Base-by-base conservation (phyloP, 2,797 vertebrate genomes). In the Hippocampus kuda region DNA sequence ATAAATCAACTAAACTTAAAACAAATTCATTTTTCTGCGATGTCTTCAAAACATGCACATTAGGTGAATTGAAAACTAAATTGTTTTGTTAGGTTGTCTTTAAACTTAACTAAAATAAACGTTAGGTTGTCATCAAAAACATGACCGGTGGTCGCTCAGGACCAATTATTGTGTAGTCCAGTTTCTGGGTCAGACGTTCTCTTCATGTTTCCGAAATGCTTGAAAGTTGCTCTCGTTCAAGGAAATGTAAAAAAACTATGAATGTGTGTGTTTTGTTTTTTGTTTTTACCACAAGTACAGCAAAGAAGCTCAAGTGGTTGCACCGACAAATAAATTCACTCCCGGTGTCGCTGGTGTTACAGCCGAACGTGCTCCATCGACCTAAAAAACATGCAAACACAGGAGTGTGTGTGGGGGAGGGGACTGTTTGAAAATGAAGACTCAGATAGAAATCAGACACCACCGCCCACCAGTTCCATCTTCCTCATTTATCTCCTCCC, bases 251-350 rank as follows among this genome's bases (percentile, higher is more conserved):
- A 15, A 15, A 57, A 59, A 27, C 26, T 16, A 11, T 1, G 12
- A 27, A 16, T 20, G 18, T 49, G 64, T 27, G 24, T 11, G 6
- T 66, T 10, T 13, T 34, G 4, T 34, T 88, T 83, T 5, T 51
- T 4, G 6, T 38, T 15, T n/a, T 88, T 84, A 92, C 91, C 82
- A 92, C 81, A 71, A 92, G 87, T 15, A 92, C 87, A 4, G 91
- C 91, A 78, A 92, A 92, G 69, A 92, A 92, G 71, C 91, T 92
- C 62, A 92, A 77, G 60, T 91, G 91, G 69, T 87, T 71, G 42
- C 91, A 92, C 68, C 72, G 85, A 68, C 91, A 92, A 5, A 83
- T 63, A 56, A 82, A 77, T 5, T 79, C 48, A 0, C 30, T 26
- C 0, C 57, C 69, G 0, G 8, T 77, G 13, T 60, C 5, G 0